Evolutionary conservation across 2,113 vertebrate genomes (phyloP), one percentile per base, ranked within the genome.

Genomic region (Caranx melampygus): DNA sequence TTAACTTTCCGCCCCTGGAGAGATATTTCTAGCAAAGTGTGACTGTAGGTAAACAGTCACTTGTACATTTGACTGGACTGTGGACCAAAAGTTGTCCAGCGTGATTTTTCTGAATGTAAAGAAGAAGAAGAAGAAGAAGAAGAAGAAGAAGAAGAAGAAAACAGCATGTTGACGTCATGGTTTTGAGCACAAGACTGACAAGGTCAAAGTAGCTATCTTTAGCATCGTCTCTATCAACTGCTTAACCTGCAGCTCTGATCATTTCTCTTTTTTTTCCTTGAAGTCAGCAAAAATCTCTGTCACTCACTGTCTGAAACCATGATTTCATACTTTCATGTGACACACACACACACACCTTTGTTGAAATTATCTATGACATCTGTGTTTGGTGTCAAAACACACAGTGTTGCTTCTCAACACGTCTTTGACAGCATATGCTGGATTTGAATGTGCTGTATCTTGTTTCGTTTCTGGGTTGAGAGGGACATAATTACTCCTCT

Each of bases 181-280:
- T 51, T 69, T 45, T 54, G 14, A 63, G 3, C 79, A 87, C 34
- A 68, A 61, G 72, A 70, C 66, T 69, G 58, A n/a, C 35, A 37
- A 62, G 81, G 86, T 87, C 44, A 67, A 18, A 65, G 34, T 0
- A 5, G 44, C 45, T 85, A 81, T 83, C 10, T 85, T 88, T 87
- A 86, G 82, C 42, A 57, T 26, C 9, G 33, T 18, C 40, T 60
- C 35, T n/a, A 77, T 88, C 80, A 84, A 77, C 72, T 57, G 79
- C 83, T 88, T 35, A 54, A 62, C 65, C 66, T 64, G 26, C 26
- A 55, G 65, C 66, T 70, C 11, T 71, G 9, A 72, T 82, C 34
- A 74, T 65, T 76, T 73, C 71, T 72, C 4, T 31, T 72, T 66
- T 66, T 87, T 73, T 75, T 35, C 57, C 13, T 40, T 47, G 33